Evolutionary conservation across 2,888 invertebrate species (phyloP).

Genomic region (Drosophila formosana): DNA sequence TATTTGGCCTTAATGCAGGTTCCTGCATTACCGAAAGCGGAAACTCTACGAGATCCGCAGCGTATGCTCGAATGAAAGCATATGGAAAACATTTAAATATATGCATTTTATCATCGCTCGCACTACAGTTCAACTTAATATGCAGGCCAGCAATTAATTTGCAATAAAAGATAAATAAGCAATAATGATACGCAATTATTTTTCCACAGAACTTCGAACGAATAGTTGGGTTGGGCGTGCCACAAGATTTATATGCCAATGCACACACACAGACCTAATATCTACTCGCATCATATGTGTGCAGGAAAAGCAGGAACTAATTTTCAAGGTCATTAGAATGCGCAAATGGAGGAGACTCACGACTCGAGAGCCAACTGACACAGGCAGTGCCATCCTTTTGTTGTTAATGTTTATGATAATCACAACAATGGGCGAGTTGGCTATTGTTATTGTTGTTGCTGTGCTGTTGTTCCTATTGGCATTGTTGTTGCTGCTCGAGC

Average conservation of each 20-base stretch:
- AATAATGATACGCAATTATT: conserved; percentile 66
- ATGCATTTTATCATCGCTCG: conserved; percentile 34
- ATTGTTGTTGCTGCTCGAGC: conserved; percentile 57
- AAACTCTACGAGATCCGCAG: conserved; percentile 49
- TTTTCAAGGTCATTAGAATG: conserved; percentile 84
- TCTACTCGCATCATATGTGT: conserved; percentile 1
- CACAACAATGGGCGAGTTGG: conserved; percentile 68
- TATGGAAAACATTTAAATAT: conserved; percentile 59
- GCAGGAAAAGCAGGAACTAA: conserved; percentile 75
- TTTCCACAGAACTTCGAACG: conserved; percentile 18
- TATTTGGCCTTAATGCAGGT: conserved; percentile 66
- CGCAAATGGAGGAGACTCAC: conserved; percentile 50
- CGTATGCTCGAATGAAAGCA: conserved; percentile 46
- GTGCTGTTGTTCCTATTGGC: conserved; percentile 30
- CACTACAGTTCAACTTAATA: conserved; percentile 23
- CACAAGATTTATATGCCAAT: conserved; percentile 59
- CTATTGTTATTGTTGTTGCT: conserved; percentile 48
- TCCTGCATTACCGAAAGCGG: conserved; percentile 62
- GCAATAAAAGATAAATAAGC: conserved; percentile 75
- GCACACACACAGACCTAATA: conserved; percentile 6
- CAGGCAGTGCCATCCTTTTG: conserved; percentile 73
- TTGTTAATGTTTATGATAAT: conserved; percentile 80
- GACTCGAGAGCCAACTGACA: conserved; percentile 38
- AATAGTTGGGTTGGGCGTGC: conserved; percentile 13
- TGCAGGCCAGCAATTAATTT: conserved; percentile 63